Percentiles rank a stretch among this genome's conserved stretches.
Evolutionary conservation across 2,888 invertebrate genomes (phyloP).

Genomic region (Malthinus flaveolus): DNA sequence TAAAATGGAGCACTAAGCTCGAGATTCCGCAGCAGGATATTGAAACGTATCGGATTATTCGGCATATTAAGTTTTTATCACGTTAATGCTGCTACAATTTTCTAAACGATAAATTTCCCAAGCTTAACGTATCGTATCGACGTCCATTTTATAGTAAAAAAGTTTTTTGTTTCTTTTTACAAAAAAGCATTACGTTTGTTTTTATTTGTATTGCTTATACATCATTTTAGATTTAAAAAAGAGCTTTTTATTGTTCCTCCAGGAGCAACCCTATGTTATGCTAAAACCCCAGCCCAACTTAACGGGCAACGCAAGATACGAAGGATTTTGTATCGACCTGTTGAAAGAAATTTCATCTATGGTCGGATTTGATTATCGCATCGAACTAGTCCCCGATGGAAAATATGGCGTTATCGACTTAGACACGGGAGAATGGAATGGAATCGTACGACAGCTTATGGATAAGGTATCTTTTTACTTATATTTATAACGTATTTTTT

Average conservation of each 20-base stretch:
- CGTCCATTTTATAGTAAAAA: neutral
- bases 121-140: too few relatives aligned
- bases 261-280: conserved; percentile 55
- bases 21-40: conserved; percentile 62
- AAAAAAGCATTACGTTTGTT: neutral
- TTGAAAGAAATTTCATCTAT: conserved; percentile 64
- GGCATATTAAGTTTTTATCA: conserved; percentile 59
- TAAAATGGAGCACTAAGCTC: conserved; percentile 65
- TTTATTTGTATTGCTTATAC: conserved; percentile 11
- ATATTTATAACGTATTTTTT: too few relatives aligned
- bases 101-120: too few relatives aligned
- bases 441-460: conserved; percentile 67
- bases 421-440: conserved; percentile 75
- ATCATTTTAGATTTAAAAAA: conserved; percentile 18
- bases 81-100: neutral
- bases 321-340: conserved; percentile 76
- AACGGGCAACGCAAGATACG: conserved; percentile 66
- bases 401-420: conserved; percentile 76
- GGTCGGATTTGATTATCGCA: conserved; percentile 69
- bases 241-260: conserved; percentile 31
- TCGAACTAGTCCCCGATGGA: conserved; percentile 66
- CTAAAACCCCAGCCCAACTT: conserved; percentile 54
- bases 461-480: conserved; percentile 59
- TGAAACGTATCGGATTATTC: conserved; percentile 72
- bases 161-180: neutral